Conservation (phyloP, 2,888 invertebrate genomes). For the Lasioglossum leucozonium region DNA sequence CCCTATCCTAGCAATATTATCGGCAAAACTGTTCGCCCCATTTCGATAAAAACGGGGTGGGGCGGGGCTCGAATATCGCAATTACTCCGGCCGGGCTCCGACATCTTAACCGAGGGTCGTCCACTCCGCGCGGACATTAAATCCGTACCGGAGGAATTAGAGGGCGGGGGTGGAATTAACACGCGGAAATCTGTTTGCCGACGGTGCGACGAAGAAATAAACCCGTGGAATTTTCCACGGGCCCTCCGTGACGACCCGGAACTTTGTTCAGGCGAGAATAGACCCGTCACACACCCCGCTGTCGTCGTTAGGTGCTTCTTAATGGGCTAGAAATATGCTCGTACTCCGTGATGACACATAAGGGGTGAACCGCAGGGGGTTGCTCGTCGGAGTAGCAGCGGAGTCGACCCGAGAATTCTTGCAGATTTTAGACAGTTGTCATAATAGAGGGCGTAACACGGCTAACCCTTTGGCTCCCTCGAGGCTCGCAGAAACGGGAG, state of each 20-base stretch:
- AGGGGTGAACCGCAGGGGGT: conserved; percentile 8
- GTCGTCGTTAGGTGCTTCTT: conserved; percentile 35
- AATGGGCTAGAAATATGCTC: conserved; percentile 58
- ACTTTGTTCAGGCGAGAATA: background rate
- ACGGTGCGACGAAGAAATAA: conserved; percentile 38
- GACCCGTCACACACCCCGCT: background rate
- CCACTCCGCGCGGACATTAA: conserved; percentile 63
- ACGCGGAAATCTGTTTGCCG: conserved; percentile 52
- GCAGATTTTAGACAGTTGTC: background rate
- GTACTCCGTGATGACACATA: conserved; percentile 20
- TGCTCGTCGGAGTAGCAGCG: background rate
- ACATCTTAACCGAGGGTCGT: background rate
- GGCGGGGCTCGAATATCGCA: conserved; percentile 74
- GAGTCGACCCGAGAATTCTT: background rate
- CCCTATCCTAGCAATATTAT: conserved; percentile 62
- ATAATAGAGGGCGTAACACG: background rate
- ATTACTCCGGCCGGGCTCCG: conserved; percentile 71
- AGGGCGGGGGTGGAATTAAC: conserved; percentile 46
- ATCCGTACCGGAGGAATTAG: conserved; percentile 62
- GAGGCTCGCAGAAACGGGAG: background rate
- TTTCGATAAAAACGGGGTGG: conserved; percentile 44
- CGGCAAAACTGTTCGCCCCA: conserved; percentile 68
- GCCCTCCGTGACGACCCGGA: background rate
- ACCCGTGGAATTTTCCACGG: conserved; percentile 45
- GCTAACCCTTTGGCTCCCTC: background rate